These are phyloP conservation scores for Umimayanthus chanpuru DNA, from an alignment of 92 coral and sea anemone genomes.

Conservation along the genomic window DNA sequence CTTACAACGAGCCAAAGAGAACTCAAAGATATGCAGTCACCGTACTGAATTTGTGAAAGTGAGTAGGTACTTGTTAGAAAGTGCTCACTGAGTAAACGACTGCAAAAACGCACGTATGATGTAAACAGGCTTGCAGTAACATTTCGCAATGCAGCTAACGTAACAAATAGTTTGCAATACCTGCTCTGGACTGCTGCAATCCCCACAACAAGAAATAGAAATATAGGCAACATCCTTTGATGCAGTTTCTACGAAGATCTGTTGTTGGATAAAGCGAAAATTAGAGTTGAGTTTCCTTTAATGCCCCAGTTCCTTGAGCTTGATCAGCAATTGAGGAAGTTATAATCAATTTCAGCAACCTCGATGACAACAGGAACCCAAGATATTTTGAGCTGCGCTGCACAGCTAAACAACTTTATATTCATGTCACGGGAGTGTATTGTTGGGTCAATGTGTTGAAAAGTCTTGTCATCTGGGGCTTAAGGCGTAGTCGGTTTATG, in stretches of 20 bases:
- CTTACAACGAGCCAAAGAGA: neutral
- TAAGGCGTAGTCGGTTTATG: neutral
- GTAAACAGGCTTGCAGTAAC: neutral
- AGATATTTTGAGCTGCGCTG: slow-evolving; percentile 5
- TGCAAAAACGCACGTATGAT: neutral
- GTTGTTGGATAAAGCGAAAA: neutral
- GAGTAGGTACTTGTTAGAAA: neutral
- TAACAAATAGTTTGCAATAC: neutral
- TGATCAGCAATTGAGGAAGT: neutral
- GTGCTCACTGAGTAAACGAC: neutral
- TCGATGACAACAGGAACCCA: neutral
- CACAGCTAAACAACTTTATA: neutral
- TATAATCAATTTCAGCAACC: neutral
- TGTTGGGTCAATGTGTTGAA: neutral
- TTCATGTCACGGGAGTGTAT: neutral
- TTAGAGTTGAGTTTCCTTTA: neutral
- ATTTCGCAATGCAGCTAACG: neutral
- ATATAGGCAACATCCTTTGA: neutral
- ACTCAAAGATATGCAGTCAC: neutral
- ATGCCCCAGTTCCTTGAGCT: neutral
- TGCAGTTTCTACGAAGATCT: neutral
- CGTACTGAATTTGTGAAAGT: neutral
- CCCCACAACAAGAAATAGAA: slow-evolving; percentile 1
- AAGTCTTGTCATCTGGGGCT: neutral
- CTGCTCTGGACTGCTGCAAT: slow-evolving; percentile 14